Evolutionary conservation across 2,888 invertebrate genomes (phyloP).

Genomic region (Aquatica leii): DNA sequence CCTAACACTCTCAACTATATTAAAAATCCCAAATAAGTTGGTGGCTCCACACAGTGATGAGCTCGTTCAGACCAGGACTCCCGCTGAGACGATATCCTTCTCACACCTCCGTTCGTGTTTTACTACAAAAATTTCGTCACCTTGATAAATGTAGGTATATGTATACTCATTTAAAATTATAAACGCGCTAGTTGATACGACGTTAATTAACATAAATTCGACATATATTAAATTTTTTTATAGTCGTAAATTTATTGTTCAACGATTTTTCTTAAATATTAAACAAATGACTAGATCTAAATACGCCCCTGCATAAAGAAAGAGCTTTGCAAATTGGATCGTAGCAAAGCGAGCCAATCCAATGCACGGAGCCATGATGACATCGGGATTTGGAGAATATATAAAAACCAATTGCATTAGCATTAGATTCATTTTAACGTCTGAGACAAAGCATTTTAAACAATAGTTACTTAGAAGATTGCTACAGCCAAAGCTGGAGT

Average conservation of each 20-base stretch:
- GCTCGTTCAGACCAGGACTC: conserved; percentile 50
- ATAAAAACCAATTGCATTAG: conserved; percentile 57
- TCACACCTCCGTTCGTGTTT: conserved; percentile 46
- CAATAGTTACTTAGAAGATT: conserved; percentile 56
- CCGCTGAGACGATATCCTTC: conserved; percentile 45
- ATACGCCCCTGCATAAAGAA: conserved; percentile 37
- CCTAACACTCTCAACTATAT: conserved; percentile 61
- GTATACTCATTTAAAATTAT: conserved; percentile 21
- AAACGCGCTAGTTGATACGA: conserved; percentile 18
- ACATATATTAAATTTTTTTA: conserved; percentile 16
- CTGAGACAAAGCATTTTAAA: conserved; percentile 52
- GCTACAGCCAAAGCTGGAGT: conserved; percentile 43
- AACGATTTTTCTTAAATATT: conserved; percentile 9
- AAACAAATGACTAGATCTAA: conserved; percentile 26
- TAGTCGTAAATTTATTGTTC: background rate
- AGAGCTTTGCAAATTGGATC: conserved; percentile 45
- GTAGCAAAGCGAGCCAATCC: conserved; percentile 39
- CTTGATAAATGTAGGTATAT: conserved; percentile 31
- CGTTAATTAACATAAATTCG: conserved; percentile 23
- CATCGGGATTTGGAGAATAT: conserved; percentile 53
- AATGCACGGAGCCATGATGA: conserved; percentile 48
- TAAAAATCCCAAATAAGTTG: conserved; percentile 62
- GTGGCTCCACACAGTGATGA: conserved; percentile 48
- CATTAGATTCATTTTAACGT: conserved; percentile 53
- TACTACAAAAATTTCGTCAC: conserved; percentile 38